Evolutionary conservation across 2,113 vertebrate genomes (phyloP).

Genomic region (Athene noctua): DNA sequence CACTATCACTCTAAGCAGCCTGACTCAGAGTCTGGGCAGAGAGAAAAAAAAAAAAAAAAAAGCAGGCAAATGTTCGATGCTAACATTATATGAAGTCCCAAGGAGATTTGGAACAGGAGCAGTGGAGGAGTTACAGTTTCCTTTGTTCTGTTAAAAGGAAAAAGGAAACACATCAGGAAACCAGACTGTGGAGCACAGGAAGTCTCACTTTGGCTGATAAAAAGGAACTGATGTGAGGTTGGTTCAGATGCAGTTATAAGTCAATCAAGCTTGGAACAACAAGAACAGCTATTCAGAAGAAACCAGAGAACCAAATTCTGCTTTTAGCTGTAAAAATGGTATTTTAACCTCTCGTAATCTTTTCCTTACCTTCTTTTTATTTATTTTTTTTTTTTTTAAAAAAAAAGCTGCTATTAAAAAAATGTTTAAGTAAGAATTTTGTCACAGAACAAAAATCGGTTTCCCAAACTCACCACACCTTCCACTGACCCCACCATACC

Average conservation of each 20-base stretch:
- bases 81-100: slow-evolving; percentile 55
- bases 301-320: slow-evolving; percentile 56
- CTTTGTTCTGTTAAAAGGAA: slow-evolving; percentile 91
- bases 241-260: slow-evolving; percentile 83
- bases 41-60: neutral
- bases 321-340: neutral
- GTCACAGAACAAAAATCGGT: neutral
- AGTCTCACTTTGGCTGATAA: slow-evolving; percentile 89
- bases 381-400: neutral
- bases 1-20: neutral
- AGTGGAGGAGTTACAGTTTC: slow-evolving; percentile 76
- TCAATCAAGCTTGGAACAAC: slow-evolving; percentile 81
- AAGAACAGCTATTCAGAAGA: slow-evolving; percentile 71
- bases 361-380: slow-evolving; percentile 36
- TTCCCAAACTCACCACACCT: slow-evolving; percentile 38
- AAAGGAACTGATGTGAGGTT: slow-evolving; percentile 78
- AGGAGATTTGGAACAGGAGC: slow-evolving; percentile 71
- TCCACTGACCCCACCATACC: slow-evolving; percentile 25
- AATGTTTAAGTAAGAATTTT: neutral
- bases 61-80: slow-evolving; percentile 5
- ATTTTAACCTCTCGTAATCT: slow-evolving; percentile 32
- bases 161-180: slow-evolving; percentile 97
- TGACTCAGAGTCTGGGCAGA: neutral
- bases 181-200: slow-evolving; percentile 91
- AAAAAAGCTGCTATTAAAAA: neutral